These are phyloP conservation scores for Malacoctenus gilli DNA, from an alignment of 2,797 vertebrate species.

Conservation along the genomic window DNA sequence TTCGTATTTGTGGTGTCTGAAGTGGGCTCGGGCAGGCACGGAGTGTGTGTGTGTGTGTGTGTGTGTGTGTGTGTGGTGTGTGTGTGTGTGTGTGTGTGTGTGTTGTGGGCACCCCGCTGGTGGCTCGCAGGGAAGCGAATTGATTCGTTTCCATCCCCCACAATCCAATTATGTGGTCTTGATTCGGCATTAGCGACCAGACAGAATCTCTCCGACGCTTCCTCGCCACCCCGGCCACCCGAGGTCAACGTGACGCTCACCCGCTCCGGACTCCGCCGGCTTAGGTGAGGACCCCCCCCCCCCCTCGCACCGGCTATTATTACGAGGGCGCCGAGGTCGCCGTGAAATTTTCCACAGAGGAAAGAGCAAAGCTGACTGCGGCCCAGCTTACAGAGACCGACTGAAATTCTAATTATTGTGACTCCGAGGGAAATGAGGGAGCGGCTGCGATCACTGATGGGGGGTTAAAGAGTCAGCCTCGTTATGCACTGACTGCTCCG, in stretches of 20 bases:
- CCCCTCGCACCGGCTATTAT: constrained; percentile 28
- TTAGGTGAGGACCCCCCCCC: constrained; percentile 36
- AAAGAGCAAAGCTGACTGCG: constrained; percentile 4
- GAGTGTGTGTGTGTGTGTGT: too few species aligned
- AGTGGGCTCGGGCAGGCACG: constrained; percentile 30
- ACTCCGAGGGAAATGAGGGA: constrained; percentile 1
- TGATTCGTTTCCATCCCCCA: constrained; percentile 52
- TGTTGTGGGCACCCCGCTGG: constrained; percentile 32
- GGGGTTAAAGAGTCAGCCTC: constrained; percentile 10
- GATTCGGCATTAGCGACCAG: constrained; percentile 34
- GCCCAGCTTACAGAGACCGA: constrained; percentile 4
- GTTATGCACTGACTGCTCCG: neutral
- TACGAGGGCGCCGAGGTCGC: constrained; percentile 1
- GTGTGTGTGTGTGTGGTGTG: too few species aligned
- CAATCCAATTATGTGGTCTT: constrained; percentile 54
- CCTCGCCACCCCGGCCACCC: constrained; percentile 11
- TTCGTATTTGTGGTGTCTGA: constrained; percentile 48
- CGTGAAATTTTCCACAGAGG: constrained; percentile 27
- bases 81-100: too few species aligned
- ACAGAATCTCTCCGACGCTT: constrained; percentile 43
- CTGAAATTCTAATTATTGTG: constrained; percentile 1
- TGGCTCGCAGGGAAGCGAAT: constrained; percentile 51
- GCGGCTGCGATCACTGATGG: neutral
- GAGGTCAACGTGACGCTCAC: constrained; percentile 30
- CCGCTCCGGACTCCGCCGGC: constrained; percentile 20